Evolutionary conservation across 2,888 invertebrate species (phyloP).

Genomic region (Acanthosepion pharaonis): DNA sequence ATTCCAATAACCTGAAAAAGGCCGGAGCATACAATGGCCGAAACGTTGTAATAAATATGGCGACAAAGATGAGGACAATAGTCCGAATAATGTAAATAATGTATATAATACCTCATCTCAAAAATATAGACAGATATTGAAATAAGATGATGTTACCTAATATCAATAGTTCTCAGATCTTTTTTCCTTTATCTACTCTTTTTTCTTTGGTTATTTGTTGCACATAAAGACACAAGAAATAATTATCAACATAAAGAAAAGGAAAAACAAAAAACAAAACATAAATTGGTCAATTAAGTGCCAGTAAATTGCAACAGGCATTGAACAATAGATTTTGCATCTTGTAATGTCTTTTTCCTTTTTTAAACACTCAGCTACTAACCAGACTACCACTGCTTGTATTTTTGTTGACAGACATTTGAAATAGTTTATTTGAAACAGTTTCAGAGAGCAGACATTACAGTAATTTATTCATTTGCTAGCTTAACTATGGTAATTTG

Average conservation of each 20-base stretch:
- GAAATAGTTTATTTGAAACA: not conserved
- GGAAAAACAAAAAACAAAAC: too few species aligned
- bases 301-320: not conserved
- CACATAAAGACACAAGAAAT: too few species aligned
- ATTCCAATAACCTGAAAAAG: too few species aligned
- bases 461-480: conserved; percentile 33
- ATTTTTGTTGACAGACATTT: conserved; percentile 8
- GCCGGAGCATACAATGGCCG: too few species aligned
- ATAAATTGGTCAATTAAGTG: too few species aligned
- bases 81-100: too few species aligned
- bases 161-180: not conserved
- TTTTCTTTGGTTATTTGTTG: too few species aligned
- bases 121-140: too few species aligned
- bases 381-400: not conserved
- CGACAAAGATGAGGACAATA: too few species aligned
- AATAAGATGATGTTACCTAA: not conserved
- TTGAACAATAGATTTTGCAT: not conserved
- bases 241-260: too few species aligned
- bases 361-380: not conserved
- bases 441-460: not conserved
- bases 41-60: too few species aligned
- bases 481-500: conserved; percentile 33
- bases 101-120: too few species aligned
- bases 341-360: not conserved
- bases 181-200: not conserved